Conservation (phyloP, 2,888 invertebrate genomes). For the Sinodicranocentrus sp. region DNA sequence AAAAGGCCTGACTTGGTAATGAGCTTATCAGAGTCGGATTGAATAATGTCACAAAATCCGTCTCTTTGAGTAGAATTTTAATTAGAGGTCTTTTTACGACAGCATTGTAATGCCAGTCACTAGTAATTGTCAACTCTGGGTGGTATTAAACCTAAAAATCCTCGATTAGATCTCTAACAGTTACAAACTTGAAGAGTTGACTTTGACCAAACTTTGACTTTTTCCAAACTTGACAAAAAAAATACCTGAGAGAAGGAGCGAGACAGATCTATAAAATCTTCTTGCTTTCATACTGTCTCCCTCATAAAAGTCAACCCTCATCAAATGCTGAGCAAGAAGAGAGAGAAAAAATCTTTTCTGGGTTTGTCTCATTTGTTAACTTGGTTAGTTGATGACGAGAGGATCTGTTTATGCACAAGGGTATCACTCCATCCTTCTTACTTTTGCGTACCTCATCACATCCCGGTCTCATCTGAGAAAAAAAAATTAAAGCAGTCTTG, state of each 20-base stretch:
- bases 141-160: constrained; percentile 75
- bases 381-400: constrained; percentile 21
- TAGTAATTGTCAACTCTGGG: constrained; percentile 77
- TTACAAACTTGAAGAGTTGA: constrained; percentile 58
- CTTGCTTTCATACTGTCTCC: constrained; percentile 29
- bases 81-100: constrained; percentile 70
- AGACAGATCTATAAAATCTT: constrained; percentile 44
- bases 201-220: no score
- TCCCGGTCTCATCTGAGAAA: no score
- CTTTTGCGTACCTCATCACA: constrained; percentile 11
- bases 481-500: not conserved
- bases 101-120: constrained; percentile 72
- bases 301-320: constrained; percentile 68
- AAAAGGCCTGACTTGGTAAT: constrained; percentile 73
- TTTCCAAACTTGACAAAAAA: not conserved
- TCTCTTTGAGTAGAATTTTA: constrained; percentile 75
- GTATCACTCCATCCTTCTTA: constrained; percentile 3
- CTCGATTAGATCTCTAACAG: constrained; percentile 73
- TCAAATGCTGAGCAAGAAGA: constrained; percentile 23
- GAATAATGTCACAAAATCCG: constrained; percentile 72
- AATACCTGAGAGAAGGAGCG: not conserved
- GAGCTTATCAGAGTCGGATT: constrained; percentile 74
- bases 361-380: constrained; percentile 42
- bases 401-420: not conserved
- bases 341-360: constrained; percentile 25